Percentiles rank a stretch among this genome's conserved stretches.
These are phyloP conservation scores for Semicossyphus pulcher DNA, from an alignment of 2,113 vertebrate species.

Conservation along the genomic window DNA sequence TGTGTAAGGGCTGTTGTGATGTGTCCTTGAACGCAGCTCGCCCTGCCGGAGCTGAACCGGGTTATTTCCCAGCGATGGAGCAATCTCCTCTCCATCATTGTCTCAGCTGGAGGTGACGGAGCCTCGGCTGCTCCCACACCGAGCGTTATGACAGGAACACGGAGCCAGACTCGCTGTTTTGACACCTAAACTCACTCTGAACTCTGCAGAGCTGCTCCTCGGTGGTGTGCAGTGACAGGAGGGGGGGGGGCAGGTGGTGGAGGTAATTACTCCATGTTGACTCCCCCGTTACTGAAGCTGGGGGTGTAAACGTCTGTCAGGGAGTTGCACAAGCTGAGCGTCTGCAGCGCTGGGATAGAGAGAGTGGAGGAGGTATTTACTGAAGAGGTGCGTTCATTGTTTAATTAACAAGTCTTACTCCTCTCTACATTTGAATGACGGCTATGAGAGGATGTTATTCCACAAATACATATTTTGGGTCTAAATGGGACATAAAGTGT, in stretches of 20 bases:
- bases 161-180: neutral
- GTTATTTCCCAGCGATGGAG: constrained; percentile 8
- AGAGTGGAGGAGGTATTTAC: neutral
- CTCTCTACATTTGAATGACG: too few species aligned
- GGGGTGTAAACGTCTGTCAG: constrained; percentile 2
- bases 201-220: constrained; percentile 7
- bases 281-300: neutral
- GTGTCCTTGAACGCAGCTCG: constrained; percentile 2
- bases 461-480: too few species aligned
- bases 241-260: neutral
- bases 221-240: neutral
- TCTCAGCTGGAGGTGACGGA: neutral
- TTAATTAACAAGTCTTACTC: too few species aligned
- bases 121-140: neutral
- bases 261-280: constrained; percentile 14
- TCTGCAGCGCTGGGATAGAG: neutral
- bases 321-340: neutral
- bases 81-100: neutral
- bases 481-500: too few species aligned
- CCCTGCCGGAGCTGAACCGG: neutral
- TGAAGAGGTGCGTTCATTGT: neutral
- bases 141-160: constrained; percentile 16
- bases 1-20: neutral
- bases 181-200: constrained; percentile 33
- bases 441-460: too few species aligned